Evolutionary conservation across 2,888 invertebrate genomes (phyloP).

Genomic region (Ornithoptera alexandrae): DNA sequence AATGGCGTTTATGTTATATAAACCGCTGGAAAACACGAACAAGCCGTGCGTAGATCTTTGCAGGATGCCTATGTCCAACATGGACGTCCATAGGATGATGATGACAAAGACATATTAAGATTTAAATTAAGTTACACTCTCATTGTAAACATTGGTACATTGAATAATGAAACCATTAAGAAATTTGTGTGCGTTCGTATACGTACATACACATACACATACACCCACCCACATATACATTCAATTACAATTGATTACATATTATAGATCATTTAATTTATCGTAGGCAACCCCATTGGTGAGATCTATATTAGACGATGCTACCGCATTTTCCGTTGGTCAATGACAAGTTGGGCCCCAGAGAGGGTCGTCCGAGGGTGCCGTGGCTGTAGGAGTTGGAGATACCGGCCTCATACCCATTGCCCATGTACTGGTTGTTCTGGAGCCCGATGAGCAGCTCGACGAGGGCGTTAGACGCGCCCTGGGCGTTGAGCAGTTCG

Average conservation of each 20-base stretch:
- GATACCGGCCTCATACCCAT: slow-evolving; percentile 53
- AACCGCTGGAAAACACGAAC: too few species aligned
- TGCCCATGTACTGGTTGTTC: slow-evolving; percentile 71
- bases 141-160: background rate
- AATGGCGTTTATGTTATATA: too few species aligned
- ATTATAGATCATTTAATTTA: background rate
- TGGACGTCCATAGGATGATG: too few species aligned
- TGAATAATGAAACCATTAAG: background rate
- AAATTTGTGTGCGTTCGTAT: background rate
- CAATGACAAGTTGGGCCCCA: slow-evolving; percentile 61
- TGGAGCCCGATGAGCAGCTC: slow-evolving; percentile 70
- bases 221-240: too few species aligned
- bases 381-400: slow-evolving; percentile 48
- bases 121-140: background rate
- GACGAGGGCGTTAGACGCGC: slow-evolving; percentile 69
- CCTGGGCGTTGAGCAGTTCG: slow-evolving; percentile 68
- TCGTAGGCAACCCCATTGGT: slow-evolving; percentile 12
- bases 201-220: background rate
- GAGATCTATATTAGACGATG: slow-evolving; percentile 54
- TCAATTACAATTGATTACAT: too few species aligned
- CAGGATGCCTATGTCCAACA: too few species aligned
- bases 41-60: too few species aligned
- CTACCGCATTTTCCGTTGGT: slow-evolving; percentile 74
- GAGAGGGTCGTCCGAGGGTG: slow-evolving; percentile 55
- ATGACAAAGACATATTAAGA: background rate